phyloP scores from a whole-genome alignment of 1,140 invertebrate genomes.

The Melitaea cinxia region DNA sequence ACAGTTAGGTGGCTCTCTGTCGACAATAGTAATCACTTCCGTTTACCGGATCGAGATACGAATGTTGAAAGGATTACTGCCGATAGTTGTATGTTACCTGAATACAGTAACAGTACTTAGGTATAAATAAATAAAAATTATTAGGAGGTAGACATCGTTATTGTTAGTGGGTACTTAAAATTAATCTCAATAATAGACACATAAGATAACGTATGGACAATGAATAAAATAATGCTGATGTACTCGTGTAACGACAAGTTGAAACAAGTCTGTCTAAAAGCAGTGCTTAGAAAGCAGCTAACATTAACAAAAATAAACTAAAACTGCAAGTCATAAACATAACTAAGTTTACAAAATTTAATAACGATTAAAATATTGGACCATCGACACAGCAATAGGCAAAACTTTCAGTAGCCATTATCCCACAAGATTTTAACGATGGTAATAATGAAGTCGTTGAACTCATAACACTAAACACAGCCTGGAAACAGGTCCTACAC shows the following conservation, averaged over 20 bases:
- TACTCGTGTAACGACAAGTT: neutral
- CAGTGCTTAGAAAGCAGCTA: neutral
- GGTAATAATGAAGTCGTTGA: neutral
- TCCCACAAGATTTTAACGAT: neutral
- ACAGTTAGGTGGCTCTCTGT: conserved; percentile 27
- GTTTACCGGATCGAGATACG: conserved; percentile 30
- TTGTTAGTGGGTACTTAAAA: neutral
- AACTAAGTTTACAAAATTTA: no score
- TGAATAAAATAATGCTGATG: neutral
- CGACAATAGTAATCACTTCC: conserved; percentile 26
- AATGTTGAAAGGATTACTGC: neutral
- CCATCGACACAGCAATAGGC: no score
- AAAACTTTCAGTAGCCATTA: no score
- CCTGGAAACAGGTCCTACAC: conserved; percentile 32
- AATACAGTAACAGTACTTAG: neutral
- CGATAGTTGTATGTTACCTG: neutral
- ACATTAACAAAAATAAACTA: neutral
- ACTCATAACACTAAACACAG: neutral
- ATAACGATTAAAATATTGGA: no score
- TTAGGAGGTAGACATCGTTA: neutral
- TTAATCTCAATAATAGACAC: neutral
- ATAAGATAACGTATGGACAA: neutral
- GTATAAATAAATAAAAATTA: neutral
- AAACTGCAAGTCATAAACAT: neutral
- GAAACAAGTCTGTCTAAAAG: neutral